These are phyloP conservation scores for Osmoderma eremita DNA, from an alignment of 2,888 invertebrate genomes.

Conservation along the genomic window DNA sequence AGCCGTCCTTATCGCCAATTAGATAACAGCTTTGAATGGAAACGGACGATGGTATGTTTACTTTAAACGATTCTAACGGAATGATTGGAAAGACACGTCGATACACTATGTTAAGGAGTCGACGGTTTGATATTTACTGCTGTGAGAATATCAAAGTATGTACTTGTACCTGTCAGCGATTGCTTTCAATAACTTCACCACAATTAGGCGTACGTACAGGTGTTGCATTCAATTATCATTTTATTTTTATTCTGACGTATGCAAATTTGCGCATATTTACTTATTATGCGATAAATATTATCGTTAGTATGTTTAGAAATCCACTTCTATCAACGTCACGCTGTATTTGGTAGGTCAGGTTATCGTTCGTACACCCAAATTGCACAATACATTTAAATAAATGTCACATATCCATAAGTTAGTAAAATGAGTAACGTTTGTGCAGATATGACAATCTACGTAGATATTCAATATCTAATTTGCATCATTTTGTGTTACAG, in stretches of 20 bases:
- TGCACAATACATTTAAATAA: no score
- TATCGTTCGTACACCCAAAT: no score
- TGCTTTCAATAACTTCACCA: neutral
- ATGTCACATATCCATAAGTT: no score
- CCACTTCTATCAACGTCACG: no score
- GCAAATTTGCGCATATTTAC: no score
- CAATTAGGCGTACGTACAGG: constrained; percentile 1
- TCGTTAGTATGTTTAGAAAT: no score
- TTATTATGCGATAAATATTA: no score
- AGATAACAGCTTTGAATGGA: neutral
- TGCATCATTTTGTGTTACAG: no score
- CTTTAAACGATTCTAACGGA: neutral
- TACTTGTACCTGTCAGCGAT: neutral
- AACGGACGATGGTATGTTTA: neutral
- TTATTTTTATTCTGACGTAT: neutral
- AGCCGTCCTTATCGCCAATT: constrained; percentile 1
- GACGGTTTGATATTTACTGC: neutral
- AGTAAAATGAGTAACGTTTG: no score
- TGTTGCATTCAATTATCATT: neutral
- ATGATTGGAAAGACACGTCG: neutral
- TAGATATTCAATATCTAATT: no score
- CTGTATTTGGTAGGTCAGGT: no score
- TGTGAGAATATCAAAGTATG: constrained; percentile 1
- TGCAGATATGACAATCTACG: no score
- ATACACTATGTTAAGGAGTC: neutral